Conservation (phyloP, 2,797 vertebrate species). For the Perodicticus potto region DNA sequence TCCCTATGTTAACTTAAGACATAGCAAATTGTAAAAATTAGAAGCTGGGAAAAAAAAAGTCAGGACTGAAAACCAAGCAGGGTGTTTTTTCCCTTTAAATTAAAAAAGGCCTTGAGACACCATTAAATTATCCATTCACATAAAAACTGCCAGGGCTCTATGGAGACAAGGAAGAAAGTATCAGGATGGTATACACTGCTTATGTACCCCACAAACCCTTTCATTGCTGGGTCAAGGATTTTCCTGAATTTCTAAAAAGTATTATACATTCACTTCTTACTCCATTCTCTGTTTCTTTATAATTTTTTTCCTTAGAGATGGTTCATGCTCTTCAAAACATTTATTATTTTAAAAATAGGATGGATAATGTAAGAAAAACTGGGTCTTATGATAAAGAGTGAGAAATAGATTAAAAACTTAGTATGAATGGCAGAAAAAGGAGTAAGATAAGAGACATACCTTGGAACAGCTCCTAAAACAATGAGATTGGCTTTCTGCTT, state of each 20-base stretch:
- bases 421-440: constrained; percentile 84
- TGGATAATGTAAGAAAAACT: background rate
- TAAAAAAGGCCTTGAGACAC: background rate
- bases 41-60: background rate
- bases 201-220: background rate
- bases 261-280: constrained; percentile 1
- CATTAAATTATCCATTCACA: constrained; percentile 20
- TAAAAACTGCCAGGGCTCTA: constrained; percentile 5
- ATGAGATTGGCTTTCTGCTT: constrained; percentile 99
- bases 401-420: constrained; percentile 74
- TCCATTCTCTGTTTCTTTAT: constrained; percentile 7
- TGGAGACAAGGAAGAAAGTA: background rate
- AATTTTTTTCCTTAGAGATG: background rate
- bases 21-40: constrained; percentile 13
- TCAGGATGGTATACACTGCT: background rate
- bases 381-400: background rate
- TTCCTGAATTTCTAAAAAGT: constrained; percentile 2
- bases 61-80: background rate
- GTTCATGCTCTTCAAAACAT: background rate
- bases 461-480: constrained; percentile 98
- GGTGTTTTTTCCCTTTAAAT: background rate
- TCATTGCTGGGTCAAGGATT: background rate
- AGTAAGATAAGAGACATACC: constrained; percentile 89
- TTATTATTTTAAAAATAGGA: constrained; percentile 7
- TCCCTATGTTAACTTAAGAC: constrained; percentile 36